Base-by-base conservation (phyloP, 2,888 invertebrate species). In the Dendrolimus pini region DNA sequence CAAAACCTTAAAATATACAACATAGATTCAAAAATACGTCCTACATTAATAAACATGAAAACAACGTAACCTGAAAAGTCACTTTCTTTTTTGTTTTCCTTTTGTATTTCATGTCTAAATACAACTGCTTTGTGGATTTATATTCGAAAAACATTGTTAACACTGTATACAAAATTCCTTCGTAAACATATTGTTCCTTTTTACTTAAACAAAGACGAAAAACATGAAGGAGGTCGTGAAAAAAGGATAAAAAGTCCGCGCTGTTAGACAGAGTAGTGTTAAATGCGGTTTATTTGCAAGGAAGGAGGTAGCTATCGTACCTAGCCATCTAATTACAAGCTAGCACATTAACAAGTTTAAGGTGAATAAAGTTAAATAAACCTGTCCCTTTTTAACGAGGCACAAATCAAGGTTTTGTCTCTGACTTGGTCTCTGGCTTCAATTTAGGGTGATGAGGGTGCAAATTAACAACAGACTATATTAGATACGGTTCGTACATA, bases 321-420 rank as follows among this genome's bases (percentile, higher is more conserved):
- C 74, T 65, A 75, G 78, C 74, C 77, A 87, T 89, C 87, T 88
- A 85, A 84, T 86, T 85, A 80, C 74, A 71, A 63, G 75, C 74
- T 74, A 74, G 64, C 69, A 67, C 63, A 66, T 71, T 63, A 68
- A 67, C 70, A 30, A 30, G 30, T 3, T 6, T 60, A 65, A 72
- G 75, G 75, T 76, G 71, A 77, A 80, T 77, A 77, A 76, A 70
- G 70, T 71, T 72, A 69, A 72, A 77, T 74, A 73, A 73, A 74
- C 75, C 77, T 69, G 66, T 78, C 81, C 75, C 75, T 74, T 70
- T 76, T 75, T 62, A 74, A 65, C 74, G 65, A 68, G 66, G 69
- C 73, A 74, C 71, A 71, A 78, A 75, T 71, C 69, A 65, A 47
- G 2, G 47, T 12, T 47, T 47, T 47, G 1, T 47, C 12, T 47